Percentiles rank a stretch among this genome's conserved stretches.
Conservation (phyloP, 2,113 vertebrate genomes). For the Chamaetylas fuelleborni region DNA sequence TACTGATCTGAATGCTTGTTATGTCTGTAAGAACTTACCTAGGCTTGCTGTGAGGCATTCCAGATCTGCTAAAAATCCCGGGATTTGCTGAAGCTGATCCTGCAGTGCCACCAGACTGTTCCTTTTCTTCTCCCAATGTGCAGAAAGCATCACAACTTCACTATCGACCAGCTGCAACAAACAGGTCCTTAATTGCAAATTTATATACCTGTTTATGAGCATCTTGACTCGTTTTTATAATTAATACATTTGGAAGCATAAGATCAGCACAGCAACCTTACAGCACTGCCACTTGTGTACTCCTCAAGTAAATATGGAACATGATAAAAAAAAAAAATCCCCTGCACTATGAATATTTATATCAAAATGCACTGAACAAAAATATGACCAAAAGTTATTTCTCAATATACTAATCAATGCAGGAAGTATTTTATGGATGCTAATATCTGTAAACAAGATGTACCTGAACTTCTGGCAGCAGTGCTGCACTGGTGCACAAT, state of each 20-base stretch:
- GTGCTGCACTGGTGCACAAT: not conserved
- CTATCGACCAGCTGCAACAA: slow-evolving; percentile 84
- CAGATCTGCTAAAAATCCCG: slow-evolving; percentile 81
- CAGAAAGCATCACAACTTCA: slow-evolving; percentile 92
- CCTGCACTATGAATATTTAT: not conserved
- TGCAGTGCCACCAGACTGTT: slow-evolving; percentile 81
- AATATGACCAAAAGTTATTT: not conserved
- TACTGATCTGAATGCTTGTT: not conserved
- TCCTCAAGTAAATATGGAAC: not conserved
- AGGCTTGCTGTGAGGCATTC: slow-evolving; percentile 83
- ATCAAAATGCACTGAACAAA: not conserved
- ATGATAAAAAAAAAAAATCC: not conserved
- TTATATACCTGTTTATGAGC: not conserved
- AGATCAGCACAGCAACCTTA: not conserved
- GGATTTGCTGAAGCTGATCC: slow-evolving; percentile 88
- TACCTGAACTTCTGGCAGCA: not conserved
- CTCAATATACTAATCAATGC: not conserved
- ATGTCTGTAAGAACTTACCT: slow-evolving; percentile 71
- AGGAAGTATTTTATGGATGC: not conserved
- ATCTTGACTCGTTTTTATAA: not conserved
- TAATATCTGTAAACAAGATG: not conserved
- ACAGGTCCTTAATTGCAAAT: not conserved
- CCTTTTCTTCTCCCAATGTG: slow-evolving; percentile 89
- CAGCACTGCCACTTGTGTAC: not conserved
- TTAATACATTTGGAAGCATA: not conserved